Evolutionary conservation across 2,888 invertebrate species (phyloP), one percentile per base, ranked within the genome.

Genomic region (Brachypalpus laphriformis): DNA sequence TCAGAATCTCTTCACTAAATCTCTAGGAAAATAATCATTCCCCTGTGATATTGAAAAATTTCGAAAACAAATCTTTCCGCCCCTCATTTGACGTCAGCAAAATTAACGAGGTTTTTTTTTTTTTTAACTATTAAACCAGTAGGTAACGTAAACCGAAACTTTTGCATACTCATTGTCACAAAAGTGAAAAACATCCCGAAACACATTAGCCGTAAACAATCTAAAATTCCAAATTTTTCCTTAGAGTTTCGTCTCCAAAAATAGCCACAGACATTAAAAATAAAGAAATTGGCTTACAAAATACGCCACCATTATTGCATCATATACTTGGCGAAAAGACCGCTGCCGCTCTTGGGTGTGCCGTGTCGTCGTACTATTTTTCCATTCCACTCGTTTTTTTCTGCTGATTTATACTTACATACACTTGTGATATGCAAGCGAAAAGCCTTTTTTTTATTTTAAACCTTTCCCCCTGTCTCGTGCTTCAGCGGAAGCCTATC

Each of bases 281-380:
- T 31, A 56, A 54, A 47, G 54, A 74, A 68, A 56, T 70, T 70
- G 61, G 59, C 77, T 77, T 77, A 68, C 45, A 59, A 77, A 77
- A 77, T 40, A 68, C 54, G 77, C 51, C 51, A 51, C 42, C n/a
- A 11, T 42, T 61, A 77, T 77, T 77, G 77, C 77, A 77, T 77
- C 77, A 77, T 77, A 61, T 51, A 28, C 34, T 20, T 42, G 18
- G 31, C 59, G 16, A 7, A 47, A 47, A 49, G 7, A 37, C 42
- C 61, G 25, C 25, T 14, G 25, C 25, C 25, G 28, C 11, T 54
- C 8, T 34, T 34, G 65, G 75, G 45, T 71, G 49, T 71, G 57
- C 45, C 70, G 16, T 70, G 56, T 11, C 25, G 34, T 47, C 71
- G 59, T 8, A 74, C 51, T 61, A 59, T 45, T 42, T 51, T 34